Base-by-base conservation (phyloP, 2,113 vertebrate species). In the Archilochus colubris region DNA sequence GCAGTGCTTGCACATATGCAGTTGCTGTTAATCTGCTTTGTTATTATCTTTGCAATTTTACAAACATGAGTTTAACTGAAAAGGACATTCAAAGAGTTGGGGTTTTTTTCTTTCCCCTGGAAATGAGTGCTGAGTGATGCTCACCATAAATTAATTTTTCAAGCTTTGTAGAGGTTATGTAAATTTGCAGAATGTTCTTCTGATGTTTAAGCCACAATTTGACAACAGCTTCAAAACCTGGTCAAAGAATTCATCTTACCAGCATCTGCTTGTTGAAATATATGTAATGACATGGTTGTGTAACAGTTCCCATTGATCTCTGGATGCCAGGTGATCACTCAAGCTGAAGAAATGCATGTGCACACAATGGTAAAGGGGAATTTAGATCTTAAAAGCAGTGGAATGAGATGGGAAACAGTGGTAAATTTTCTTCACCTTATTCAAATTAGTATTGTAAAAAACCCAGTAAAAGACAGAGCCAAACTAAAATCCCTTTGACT, bases 261-360 rank as follows among this genome's bases (percentile, higher is more conserved):
- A 95, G 76, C 91, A 93, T 95, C 95, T 95, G 93, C 82, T 93
- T 90, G 85, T 90, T 94, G 95, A 95, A 95, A 95, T 90, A 64
- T 50, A 33, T 92, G 88, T 88, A 93, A 95, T 55, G 90, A 94
- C 94, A 95, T 57, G 90, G 90, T 38, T 92, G 95, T 93, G 81
- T 67, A 95, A 88, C 46, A 54, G n/a, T 88, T 70, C 43, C 79
- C 91, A 96, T 93, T 94, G 93, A 95, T 95, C 89, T 95, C 27
- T 27, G 68, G 53, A 95, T 96, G 91, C 93, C 93, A 93, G 87
- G 93, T 93, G 89, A 95, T 91, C 89, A 88, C 79, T 95, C 91
- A 96, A 95, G 80, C 91, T 90, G 94, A 93, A 95, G 80, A 93
- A 94, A 91, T 91, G 88, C 91, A 84, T 90, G 80, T 57, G 73